Evolutionary conservation across 2,888 invertebrate species (phyloP).

Genomic region (Unio delphinus): DNA sequence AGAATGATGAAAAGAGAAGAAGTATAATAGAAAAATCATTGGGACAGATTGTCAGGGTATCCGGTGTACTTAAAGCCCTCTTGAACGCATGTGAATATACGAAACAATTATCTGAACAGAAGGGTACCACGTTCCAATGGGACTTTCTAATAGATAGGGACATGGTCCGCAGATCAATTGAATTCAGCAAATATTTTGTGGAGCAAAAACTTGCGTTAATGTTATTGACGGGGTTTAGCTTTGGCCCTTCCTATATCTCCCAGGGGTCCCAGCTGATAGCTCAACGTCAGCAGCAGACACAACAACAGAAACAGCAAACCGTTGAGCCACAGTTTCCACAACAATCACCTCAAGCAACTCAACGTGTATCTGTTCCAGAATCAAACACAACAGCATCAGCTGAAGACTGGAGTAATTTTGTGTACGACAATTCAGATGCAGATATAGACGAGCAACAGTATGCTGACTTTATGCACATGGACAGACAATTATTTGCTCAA

Average conservation of each 20-base stretch:
- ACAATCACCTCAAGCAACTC: not conserved
- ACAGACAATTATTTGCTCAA: conserved; percentile 34
- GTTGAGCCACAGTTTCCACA: conserved; percentile 6
- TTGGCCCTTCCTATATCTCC: conserved; percentile 6
- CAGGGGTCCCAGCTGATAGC: conserved; percentile 1
- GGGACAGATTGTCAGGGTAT: conserved; percentile 37
- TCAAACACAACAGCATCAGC: conserved; percentile 6
- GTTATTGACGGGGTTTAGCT: conserved; percentile 29
- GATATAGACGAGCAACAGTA: conserved; percentile 27
- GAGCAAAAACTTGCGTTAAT: conserved; percentile 41
- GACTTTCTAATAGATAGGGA: conserved; percentile 20
- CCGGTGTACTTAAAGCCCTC: conserved; percentile 35
- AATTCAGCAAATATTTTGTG: conserved; percentile 36
- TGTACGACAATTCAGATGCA: conserved; percentile 11
- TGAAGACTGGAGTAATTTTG: conserved; percentile 1
- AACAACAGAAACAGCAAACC: conserved; percentile 1
- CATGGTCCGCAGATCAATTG: conserved; percentile 21
- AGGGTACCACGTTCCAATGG: conserved; percentile 1
- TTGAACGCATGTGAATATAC: conserved; percentile 16
- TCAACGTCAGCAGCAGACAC: conserved; percentile 2
- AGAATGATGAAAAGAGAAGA: conserved; percentile 28
- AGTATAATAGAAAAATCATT: conserved; percentile 31
- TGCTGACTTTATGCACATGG: conserved; percentile 33
- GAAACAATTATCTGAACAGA: conserved; percentile 7
- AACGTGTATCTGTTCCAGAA: conserved; percentile 6